A percentile compares a stretch with the other conserved stretches of the same genome.
These are phyloP conservation scores for Apodemia zela DNA, from an alignment of 2,888 invertebrate genomes.

Conservation along the genomic window DNA sequence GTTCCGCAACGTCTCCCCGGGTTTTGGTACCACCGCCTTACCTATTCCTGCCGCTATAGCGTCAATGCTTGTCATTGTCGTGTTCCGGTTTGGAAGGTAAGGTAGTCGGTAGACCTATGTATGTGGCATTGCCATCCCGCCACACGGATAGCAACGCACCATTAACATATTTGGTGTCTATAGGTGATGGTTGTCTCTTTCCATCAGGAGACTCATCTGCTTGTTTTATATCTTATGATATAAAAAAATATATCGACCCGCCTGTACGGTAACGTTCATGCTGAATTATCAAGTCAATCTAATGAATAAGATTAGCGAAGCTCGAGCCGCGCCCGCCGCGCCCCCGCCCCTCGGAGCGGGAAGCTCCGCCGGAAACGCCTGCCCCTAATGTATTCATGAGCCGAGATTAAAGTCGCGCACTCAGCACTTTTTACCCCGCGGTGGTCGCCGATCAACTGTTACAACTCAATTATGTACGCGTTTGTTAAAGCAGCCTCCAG, in stretches of 20 bases:
- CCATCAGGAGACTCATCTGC: too few relatives aligned
- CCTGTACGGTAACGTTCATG: neutral
- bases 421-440: neutral
- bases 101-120: too few relatives aligned
- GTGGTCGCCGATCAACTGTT: neutral
- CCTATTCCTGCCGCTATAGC: too few relatives aligned
- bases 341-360: neutral
- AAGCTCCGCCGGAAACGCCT: neutral
- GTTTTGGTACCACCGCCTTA: too few relatives aligned
- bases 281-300: neutral
- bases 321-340: neutral
- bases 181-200: too few relatives aligned
- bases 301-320: conserved; percentile 15
- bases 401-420: conserved; percentile 24
- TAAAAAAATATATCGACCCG: neutral
- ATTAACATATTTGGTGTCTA: too few relatives aligned
- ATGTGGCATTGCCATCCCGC: too few relatives aligned
- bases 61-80: too few relatives aligned
- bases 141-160: too few relatives aligned
- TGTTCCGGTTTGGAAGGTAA: too few relatives aligned
- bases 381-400: conserved; percentile 29
- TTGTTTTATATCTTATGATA: too few relatives aligned
- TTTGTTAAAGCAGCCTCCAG: neutral
- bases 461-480: neutral
- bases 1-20: too few relatives aligned